phyloP scores from a whole-genome alignment of 2,888 invertebrate genomes.

The Dermolepida albohirtum region DNA sequence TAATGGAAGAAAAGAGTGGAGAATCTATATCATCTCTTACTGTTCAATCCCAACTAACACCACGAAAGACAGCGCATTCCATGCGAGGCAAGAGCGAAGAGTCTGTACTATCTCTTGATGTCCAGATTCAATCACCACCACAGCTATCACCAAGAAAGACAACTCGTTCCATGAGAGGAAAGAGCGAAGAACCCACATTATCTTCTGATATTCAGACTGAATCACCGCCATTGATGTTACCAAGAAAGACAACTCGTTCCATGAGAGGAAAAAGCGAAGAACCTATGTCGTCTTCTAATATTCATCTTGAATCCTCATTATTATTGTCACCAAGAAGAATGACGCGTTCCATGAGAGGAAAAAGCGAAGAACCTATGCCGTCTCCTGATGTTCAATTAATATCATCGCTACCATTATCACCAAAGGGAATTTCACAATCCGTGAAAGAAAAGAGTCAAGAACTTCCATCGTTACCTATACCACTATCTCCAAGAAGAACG shows the following conservation, averaged over 20 bases:
- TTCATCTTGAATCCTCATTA: not conserved
- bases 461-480: not conserved
- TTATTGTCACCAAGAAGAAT: not conserved
- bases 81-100: conserved; percentile 2
- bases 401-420: no score
- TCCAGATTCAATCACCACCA: not conserved
- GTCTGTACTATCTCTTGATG: not conserved
- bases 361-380: conserved; percentile 3
- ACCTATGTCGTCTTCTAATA: not conserved
- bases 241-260: not conserved
- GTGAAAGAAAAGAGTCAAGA: not conserved
- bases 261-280: conserved; percentile 5
- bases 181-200: conserved; percentile 1
- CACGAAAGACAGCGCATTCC: not conserved
- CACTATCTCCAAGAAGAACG: conserved; percentile 5
- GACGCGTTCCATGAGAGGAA: not conserved
- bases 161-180: conserved; percentile 1
- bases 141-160: not conserved
- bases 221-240: no score
- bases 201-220: not conserved
- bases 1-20: no score
- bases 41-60: not conserved
- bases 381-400: not conserved
- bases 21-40: no score
- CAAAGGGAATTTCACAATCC: not conserved